Conservation (phyloP, 1,140 invertebrate genomes). For the Hypsibius dujardini region DNA sequence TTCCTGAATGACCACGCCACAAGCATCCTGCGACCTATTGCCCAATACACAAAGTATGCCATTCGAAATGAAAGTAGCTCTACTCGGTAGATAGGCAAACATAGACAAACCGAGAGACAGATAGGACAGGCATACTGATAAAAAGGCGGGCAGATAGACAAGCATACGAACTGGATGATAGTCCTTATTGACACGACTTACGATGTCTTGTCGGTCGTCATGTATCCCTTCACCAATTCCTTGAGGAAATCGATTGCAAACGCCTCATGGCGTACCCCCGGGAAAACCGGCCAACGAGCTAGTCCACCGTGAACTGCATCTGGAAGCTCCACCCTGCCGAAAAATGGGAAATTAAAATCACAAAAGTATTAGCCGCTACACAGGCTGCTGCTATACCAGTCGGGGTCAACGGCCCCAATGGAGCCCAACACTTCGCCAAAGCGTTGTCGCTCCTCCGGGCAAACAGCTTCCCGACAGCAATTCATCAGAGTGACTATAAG, state of each 20-base stretch:
- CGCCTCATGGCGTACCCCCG: not conserved
- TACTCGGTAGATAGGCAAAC: too few species aligned
- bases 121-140: too few species aligned
- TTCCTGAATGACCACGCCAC: not conserved
- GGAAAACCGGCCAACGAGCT: not conserved
- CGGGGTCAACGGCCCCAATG: conserved; percentile 6
- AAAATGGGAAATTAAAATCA: not conserved
- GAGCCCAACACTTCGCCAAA: conserved; percentile 2
- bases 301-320: not conserved
- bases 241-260: not conserved
- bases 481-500: conserved; percentile 1
- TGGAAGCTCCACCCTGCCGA: not conserved
- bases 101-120: too few species aligned
- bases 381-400: conserved; percentile 11
- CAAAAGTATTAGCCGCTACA: too few species aligned
- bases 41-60: too few species aligned
- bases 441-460: not conserved
- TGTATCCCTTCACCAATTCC: conserved; percentile 2
- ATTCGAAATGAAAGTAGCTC: too few species aligned
- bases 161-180: not conserved
- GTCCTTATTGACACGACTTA: not conserved
- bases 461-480: not conserved
- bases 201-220: not conserved
- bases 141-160: not conserved
- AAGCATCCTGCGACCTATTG: not conserved